Evolutionary conservation across 2,888 invertebrate genomes (phyloP), one percentile per base, ranked within the genome.

Genomic region (Anagyrus pseudococci): DNA sequence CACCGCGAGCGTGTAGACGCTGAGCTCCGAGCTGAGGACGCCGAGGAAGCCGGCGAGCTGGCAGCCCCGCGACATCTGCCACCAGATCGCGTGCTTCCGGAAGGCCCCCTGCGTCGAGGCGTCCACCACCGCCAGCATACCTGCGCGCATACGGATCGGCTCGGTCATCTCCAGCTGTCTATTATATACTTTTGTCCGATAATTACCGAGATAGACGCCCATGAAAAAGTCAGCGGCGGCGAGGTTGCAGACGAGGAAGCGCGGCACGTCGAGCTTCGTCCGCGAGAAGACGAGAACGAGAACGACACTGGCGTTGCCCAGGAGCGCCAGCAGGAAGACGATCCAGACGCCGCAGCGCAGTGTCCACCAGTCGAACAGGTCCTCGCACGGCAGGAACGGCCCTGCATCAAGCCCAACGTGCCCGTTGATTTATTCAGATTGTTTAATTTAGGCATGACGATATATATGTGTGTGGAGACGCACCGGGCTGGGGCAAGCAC

Each of bases 311-410:
- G 96, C 96, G 81, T 98, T 98, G 68, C 98, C 98, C 54, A 98
- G 86, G 84, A 98, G 89, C 43, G 98, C 96, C 72, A 97, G 85
- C 61, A 98, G 87, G 82, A 98, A 98, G 47, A 98, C 96, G 17
- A 96, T 90, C 98, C 98, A 98, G 54, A 98, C 96, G 20, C 97
- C 96, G 79, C 96, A 97, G 44, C 96, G 88, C 72, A 97, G 83
- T 4, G 96, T 95, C 97, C 97, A 97, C 96, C 96, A 97, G 78
- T 96, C 96, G 81, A 98, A 97, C 58, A 97, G 85, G 81, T 97
- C 97, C 77, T 93, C 92, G 81, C 97, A 98, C 4, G 97, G 97
- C 76, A 96, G 84, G 83, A 97, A 97, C 2, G 97, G 96, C 25
- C 94, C 94, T 89, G 81, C n/a, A 77, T 71, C 29, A 29, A 29